phyloP scores from a whole-genome alignment of 2,888 invertebrate genomes.

The Leptopilina drosophilae region DNA sequence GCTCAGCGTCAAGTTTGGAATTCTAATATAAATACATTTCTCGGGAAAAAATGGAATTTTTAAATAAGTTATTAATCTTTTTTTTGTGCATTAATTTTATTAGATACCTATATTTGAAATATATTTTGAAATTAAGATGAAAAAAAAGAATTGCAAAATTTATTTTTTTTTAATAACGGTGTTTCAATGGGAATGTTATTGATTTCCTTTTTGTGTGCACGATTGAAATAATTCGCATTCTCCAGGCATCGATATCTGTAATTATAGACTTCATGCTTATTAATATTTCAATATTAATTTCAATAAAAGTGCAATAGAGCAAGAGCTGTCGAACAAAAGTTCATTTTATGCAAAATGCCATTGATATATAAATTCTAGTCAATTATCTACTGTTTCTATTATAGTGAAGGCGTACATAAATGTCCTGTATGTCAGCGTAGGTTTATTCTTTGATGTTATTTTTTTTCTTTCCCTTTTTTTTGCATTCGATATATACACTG shows the following conservation, averaged over 20 bases:
- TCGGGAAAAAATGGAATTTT: not conserved
- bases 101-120: not conserved
- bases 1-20: not conserved
- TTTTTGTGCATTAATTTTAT: not conserved
- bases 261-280: not conserved
- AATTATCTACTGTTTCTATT: constrained; percentile 38
- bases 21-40: not conserved
- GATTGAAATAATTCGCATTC: constrained; percentile 3
- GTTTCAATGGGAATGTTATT: not conserved
- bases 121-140: no score
- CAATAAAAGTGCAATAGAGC: constrained; percentile 11
- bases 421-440: constrained; percentile 42
- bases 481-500: constrained; percentile 29
- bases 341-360: constrained; percentile 28
- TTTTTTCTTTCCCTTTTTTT: constrained; percentile 4
- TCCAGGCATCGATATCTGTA: not conserved
- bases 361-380: constrained; percentile 35
- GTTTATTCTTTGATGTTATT: constrained; percentile 50
- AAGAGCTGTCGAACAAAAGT: constrained; percentile 25
- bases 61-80: not conserved
- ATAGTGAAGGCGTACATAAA: constrained; percentile 47
- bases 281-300: constrained; percentile 26
- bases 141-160: not conserved
- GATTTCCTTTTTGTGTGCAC: not conserved
- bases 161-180: not conserved